Conservation (phyloP, 2,797 vertebrate species). For the Hemitrygon akajei region DNA sequence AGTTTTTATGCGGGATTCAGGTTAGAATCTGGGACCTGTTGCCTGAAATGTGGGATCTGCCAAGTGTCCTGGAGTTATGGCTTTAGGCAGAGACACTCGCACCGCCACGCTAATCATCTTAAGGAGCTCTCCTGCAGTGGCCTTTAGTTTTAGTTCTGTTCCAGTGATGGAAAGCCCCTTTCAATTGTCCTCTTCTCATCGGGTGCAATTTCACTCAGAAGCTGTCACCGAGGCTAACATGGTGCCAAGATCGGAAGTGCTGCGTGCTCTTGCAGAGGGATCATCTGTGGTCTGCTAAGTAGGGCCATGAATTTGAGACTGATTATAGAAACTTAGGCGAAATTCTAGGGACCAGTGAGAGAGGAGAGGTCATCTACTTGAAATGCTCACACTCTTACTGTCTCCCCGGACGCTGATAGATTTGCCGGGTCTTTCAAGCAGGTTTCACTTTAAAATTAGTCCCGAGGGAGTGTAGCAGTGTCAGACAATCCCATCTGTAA, state of each 20-base stretch:
- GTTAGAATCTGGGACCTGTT: not conserved
- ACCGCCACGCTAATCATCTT: not conserved
- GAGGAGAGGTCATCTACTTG: no score
- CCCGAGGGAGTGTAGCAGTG: no score
- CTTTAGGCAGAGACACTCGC: not conserved
- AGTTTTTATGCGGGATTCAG: not conserved
- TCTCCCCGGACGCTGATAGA: no score
- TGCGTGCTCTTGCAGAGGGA: not conserved
- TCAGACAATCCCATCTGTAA: no score
- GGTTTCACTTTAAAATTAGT: no score
- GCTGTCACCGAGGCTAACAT: not conserved
- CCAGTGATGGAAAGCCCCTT: not conserved
- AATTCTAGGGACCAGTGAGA: not conserved
- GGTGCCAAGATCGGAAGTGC: not conserved
- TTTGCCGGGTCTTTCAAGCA: no score
- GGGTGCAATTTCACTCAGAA: not conserved
- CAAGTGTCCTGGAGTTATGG: not conserved
- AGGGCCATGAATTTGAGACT: not conserved
- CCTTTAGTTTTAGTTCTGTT: not conserved
- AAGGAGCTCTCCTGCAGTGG: not conserved
- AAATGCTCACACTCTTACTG: no score
- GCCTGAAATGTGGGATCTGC: conserved; percentile 9
- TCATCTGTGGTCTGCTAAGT: not conserved
- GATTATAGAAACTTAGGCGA: not conserved
- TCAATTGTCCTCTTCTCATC: not conserved